A percentile compares a stretch with the other conserved stretches of the same genome.
Conservation (phyloP, 2,888 invertebrate species). For the Dasysyrphus albostriatus region DNA sequence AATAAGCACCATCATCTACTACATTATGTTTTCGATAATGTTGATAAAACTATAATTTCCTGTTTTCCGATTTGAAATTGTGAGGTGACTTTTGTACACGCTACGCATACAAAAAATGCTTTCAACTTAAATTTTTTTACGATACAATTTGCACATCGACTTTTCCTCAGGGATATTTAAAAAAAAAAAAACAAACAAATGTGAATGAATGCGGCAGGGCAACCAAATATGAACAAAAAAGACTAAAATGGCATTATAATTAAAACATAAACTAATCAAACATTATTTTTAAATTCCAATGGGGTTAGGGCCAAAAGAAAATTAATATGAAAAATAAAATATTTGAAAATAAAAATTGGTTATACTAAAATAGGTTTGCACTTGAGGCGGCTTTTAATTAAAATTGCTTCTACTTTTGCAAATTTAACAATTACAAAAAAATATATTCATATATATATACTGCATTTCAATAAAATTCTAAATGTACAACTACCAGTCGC, state of each 20-base stretch:
- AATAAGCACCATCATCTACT: constrained; percentile 22
- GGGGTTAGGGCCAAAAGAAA: not conserved
- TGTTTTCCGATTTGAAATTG: not conserved
- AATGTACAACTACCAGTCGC: constrained; percentile 31
- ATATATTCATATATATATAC: constrained; percentile 9
- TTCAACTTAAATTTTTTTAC: constrained; percentile 21
- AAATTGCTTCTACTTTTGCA: constrained; percentile 65
- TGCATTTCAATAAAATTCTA: constrained; percentile 25
- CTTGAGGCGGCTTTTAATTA: constrained; percentile 56
- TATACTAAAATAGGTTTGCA: constrained; percentile 67
- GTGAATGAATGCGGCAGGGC: constrained; percentile 36
- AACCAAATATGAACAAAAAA: constrained; percentile 38
- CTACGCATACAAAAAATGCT: not conserved
- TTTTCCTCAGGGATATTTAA: constrained; percentile 40
- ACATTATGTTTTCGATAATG: constrained; percentile 3
- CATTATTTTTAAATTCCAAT: constrained; percentile 16
- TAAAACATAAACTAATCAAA: not conserved
- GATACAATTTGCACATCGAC: constrained; percentile 75
- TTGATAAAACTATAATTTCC: not conserved
- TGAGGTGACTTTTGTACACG: not conserved
- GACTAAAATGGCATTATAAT: constrained; percentile 16
- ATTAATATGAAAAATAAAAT: not conserved
- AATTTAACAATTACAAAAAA: constrained; percentile 51
- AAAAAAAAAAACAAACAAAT: constrained; percentile 1
- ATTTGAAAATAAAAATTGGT: constrained; percentile 63